Evolutionary conservation across 1,140 invertebrate species (phyloP).

Genomic region (Centruroides vittatus): DNA sequence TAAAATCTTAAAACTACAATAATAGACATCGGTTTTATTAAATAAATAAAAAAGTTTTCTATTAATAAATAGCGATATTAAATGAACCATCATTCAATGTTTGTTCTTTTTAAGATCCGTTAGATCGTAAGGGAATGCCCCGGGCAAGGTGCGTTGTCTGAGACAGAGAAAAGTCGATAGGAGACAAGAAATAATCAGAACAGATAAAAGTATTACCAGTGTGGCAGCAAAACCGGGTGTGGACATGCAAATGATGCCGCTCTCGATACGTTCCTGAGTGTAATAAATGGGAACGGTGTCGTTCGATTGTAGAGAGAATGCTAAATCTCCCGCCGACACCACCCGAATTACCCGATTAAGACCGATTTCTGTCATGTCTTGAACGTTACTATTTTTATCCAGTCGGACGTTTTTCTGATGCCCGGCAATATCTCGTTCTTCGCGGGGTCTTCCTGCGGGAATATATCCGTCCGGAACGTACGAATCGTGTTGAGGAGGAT

Average conservation of each 20-base stretch:
- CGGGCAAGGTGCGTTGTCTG: constrained; percentile 1
- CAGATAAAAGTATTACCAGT: constrained; percentile 57
- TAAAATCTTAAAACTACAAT: too few relatives aligned
- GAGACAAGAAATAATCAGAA: constrained; percentile 64
- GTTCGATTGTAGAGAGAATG: constrained; percentile 2
- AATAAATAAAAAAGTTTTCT: too few relatives aligned
- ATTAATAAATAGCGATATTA: too few relatives aligned
- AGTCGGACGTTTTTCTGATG: not conserved
- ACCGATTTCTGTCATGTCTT: constrained; percentile 20
- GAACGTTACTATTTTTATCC: not conserved
- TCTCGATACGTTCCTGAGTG: constrained; percentile 1
- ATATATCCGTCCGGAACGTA: not conserved
- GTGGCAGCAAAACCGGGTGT: constrained; percentile 76
- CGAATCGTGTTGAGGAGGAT: not conserved
- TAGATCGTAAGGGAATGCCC: not conserved
- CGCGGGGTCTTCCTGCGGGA: constrained; percentile 6
- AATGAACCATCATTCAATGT: not conserved
- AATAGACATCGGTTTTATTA: too few relatives aligned
- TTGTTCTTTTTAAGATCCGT: not conserved
- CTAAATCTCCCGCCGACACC: constrained; percentile 23
- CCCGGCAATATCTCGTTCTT: constrained; percentile 11
- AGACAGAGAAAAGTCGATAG: constrained; percentile 55
- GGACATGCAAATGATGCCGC: constrained; percentile 74
- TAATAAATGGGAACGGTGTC: not conserved
- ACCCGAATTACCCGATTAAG: constrained; percentile 38